phyloP scores from a whole-genome alignment of 2,113 vertebrate genomes.

The Passer domesticus region DNA sequence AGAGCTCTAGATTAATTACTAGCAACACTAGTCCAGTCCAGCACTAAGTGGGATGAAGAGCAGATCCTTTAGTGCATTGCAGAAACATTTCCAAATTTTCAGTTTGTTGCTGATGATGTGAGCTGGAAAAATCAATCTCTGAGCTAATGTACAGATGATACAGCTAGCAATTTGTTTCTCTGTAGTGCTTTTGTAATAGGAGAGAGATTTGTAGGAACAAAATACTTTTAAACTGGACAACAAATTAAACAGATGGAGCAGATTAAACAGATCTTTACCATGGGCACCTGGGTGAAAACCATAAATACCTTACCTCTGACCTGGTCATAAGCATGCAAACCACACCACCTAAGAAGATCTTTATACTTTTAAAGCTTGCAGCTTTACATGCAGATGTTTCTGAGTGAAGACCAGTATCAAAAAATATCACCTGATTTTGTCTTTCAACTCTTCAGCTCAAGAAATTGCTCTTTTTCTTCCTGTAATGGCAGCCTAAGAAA shows the following conservation, averaged over 20 bases:
- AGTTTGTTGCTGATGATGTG: not conserved
- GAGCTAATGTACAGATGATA: not conserved
- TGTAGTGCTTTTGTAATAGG: not conserved
- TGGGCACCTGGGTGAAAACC: not conserved
- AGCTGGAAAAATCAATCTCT: constrained; percentile 9
- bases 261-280: not conserved
- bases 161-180: not conserved
- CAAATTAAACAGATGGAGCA: not conserved
- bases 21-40: not conserved
- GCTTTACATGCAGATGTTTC: not conserved
- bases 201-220: not conserved
- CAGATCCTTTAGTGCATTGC: not conserved
- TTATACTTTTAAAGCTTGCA: not conserved
- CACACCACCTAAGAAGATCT: not conserved
- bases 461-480: not conserved
- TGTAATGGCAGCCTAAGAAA: not conserved
- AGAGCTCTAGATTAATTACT: not conserved
- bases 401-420: not conserved
- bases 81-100: constrained; percentile 19
- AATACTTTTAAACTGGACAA: not conserved
- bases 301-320: not conserved
- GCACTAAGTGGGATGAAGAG: not conserved
- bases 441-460: not conserved
- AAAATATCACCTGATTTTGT: not conserved
- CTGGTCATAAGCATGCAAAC: not conserved